Percentiles rank a stretch among this genome's conserved stretches.
These are phyloP conservation scores for Hyposoter dolosus DNA, from an alignment of 2,888 invertebrate species.

Conservation along the genomic window DNA sequence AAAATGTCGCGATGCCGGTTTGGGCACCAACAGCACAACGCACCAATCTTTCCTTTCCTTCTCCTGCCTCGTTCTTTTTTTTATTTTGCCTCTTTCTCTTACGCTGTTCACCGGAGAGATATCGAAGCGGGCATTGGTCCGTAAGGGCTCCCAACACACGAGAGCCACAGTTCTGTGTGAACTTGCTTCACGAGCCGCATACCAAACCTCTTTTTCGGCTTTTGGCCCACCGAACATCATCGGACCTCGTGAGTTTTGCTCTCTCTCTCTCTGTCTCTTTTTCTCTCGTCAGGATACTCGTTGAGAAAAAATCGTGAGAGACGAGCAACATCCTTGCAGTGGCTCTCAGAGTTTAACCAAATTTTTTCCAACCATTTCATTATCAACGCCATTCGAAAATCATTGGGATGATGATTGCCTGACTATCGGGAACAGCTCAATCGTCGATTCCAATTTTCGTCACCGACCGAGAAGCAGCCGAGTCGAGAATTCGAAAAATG, in stretches of 20 bases:
- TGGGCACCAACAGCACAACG: conserved; percentile 69
- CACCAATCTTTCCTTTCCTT: conserved; percentile 58
- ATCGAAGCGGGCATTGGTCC: conserved; percentile 47
- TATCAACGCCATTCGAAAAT: neutral
- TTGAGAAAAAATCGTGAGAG: conserved; percentile 47
- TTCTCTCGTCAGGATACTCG: conserved; percentile 35
- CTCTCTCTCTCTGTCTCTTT: conserved; percentile 26
- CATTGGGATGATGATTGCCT: neutral
- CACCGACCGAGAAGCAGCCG: neutral
- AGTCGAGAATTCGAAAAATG: neutral
- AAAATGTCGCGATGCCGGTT: conserved; percentile 77
- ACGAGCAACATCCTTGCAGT: conserved; percentile 50
- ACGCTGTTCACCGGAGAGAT: conserved; percentile 26
- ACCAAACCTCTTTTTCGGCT: conserved; percentile 79
- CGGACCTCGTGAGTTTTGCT: conserved; percentile 61
- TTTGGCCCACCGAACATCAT: conserved; percentile 66
- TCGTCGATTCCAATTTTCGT: neutral
- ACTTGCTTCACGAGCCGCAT: conserved; percentile 82
- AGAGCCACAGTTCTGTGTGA: conserved; percentile 77
- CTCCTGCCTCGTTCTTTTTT: conserved; percentile 9
- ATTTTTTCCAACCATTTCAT: conserved; percentile 6
- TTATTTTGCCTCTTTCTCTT: conserved; percentile 52
- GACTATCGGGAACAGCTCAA: neutral
- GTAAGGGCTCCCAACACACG: conserved; percentile 47
- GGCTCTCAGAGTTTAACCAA: conserved; percentile 54